phyloP scores from a whole-genome alignment of 2,888 invertebrate species.

The Scaeva pyrastri region DNA sequence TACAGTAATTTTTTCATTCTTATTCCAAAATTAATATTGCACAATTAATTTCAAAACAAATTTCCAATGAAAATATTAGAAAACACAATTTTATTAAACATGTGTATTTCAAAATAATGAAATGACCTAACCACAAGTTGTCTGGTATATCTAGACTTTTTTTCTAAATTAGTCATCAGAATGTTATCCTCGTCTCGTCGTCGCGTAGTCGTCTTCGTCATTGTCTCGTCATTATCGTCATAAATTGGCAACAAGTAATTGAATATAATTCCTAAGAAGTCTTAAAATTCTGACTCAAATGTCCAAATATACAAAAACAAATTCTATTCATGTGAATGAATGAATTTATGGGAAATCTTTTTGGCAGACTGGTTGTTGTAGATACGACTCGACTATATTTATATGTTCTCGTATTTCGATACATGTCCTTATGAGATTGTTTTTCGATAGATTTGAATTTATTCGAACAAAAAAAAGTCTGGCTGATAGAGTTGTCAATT shows the following conservation, averaged over 20 bases:
- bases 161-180: conserved; percentile 9
- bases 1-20: conserved; percentile 11
- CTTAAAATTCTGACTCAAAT: not conserved
- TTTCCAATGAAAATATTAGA: not conserved
- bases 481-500: not conserved
- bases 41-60: conserved; percentile 6
- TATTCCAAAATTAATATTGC: not conserved
- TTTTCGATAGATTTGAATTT: conserved; percentile 11
- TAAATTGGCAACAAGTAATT: not conserved
- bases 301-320: not conserved
- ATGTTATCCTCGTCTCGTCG: not conserved
- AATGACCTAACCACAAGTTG: conserved; percentile 5
- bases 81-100: not conserved
- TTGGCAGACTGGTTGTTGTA: not conserved
- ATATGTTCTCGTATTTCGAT: no score
- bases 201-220: no score
- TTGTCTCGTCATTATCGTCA: not conserved
- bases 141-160: not conserved
- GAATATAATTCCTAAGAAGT: not conserved
- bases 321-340: conserved; percentile 1
- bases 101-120: not conserved
- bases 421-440: conserved; percentile 1
- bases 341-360: not conserved
- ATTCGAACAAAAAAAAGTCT: not conserved
- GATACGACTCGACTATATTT: no score